phyloP scores from a whole-genome alignment of 2,113 vertebrate genomes.

The Puma concolor region DNA sequence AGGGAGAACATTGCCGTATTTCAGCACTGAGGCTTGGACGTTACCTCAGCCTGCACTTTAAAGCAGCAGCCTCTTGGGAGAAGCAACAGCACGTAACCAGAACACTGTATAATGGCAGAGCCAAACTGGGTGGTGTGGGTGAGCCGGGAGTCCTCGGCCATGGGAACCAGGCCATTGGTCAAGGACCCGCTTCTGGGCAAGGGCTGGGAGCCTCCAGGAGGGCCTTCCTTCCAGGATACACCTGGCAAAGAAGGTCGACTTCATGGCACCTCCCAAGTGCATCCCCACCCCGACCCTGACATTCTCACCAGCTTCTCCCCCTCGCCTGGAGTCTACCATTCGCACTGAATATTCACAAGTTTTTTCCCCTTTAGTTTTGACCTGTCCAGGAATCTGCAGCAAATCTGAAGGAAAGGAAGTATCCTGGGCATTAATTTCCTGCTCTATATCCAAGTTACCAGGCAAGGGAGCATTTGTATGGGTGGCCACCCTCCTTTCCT shows the following conservation, averaged over 20 bases:
- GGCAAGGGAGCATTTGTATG: background rate
- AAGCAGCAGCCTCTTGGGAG: background rate
- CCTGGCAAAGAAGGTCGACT: background rate
- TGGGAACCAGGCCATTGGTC: background rate
- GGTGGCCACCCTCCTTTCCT: background rate
- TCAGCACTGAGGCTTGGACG: background rate
- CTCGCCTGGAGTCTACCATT: background rate
- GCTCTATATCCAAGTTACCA: background rate
- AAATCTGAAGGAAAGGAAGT: background rate
- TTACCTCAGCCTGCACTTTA: background rate
- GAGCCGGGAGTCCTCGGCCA: accelerated
- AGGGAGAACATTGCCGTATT: background rate
- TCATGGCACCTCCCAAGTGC: background rate
- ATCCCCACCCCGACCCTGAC: background rate
- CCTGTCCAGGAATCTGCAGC: background rate
- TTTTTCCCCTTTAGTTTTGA: background rate
- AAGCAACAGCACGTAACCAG: background rate
- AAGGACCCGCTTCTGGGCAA: background rate
- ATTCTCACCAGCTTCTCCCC: background rate
- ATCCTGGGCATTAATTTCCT: background rate
- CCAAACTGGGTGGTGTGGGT: background rate
- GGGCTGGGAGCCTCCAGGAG: background rate
- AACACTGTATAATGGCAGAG: background rate
- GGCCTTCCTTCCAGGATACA: background rate
- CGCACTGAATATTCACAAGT: accelerated